Base-by-base conservation (phyloP, 2,113 vertebrate species). In the Willisornis vidua region DNA sequence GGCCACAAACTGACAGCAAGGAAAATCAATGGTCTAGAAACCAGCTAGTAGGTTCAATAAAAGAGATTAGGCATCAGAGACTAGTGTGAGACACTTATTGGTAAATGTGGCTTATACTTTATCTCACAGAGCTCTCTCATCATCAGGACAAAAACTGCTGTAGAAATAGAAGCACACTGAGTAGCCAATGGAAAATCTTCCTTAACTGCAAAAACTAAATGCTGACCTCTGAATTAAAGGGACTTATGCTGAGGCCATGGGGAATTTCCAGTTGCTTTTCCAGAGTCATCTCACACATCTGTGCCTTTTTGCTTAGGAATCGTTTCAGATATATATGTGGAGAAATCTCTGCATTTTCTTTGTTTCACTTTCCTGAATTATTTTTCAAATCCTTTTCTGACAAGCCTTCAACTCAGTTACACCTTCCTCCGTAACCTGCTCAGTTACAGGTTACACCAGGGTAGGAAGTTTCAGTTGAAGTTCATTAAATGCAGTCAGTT, bases 21-120 rank as follows among this genome's bases (percentile, higher is more conserved):
- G 93, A 98, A 98, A 98, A 98, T 98, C 98, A 97, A 98, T 98
- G 97, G 96, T 98, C 97, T 95, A 98, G 97, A 98, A 98, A 97
- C 93, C 97, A 97, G 94, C 94, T 91, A 97, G 97, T 92, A 97
- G 83, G 97, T 98, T 98, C 98, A 98, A 98, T 98, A 98, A 98
- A 98, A 98, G 95, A 98, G 97, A 98, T 98, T 98, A 98, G 97
- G 96, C 93, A 97, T 97, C 96, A 91, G 96, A 97, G 95, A 95
- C 80, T 89, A 91, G 95, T 94, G 62, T 96, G 75, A 94, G 96
- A 92, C 82, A 94, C 95, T 98, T 97, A 97, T 96, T 98, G 97
- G 96, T 97, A 97, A 98, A 98, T 96, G 97, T 96, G 96, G 92
- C 96, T 97, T 97, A 97, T 93, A 93, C 94, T 96, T 97, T 94